phyloP scores from a whole-genome alignment of 2,113 vertebrate species.

The Nerophis lumbriciformis region DNA sequence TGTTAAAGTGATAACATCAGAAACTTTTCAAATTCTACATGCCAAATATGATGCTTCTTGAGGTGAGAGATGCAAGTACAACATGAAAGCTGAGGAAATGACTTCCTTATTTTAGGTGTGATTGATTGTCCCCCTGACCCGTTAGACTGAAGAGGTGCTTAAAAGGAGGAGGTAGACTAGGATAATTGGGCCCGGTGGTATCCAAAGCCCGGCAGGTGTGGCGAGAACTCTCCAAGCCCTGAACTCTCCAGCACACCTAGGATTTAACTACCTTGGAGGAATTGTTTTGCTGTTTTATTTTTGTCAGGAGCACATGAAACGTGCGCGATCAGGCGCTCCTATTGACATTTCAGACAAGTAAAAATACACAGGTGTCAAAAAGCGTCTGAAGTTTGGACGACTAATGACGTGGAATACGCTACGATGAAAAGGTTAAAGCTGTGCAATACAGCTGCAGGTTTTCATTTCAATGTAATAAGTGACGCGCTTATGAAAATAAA shows the following conservation, averaged over 20 bases:
- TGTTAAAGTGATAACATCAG: background rate
- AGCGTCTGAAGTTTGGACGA: conserved; percentile 41
- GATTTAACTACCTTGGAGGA: conserved; percentile 65
- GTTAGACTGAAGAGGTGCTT: conserved; percentile 65
- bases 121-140: conserved; percentile 72
- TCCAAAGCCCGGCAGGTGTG: conserved; percentile 66
- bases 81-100: conserved; percentile 65
- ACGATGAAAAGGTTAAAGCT: too few relatives aligned
- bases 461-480: conserved; percentile 52
- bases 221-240: conserved; percentile 53
- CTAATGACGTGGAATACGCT: conserved; percentile 14
- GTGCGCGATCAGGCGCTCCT: conserved; percentile 47
- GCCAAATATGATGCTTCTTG: conserved; percentile 37
- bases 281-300: conserved; percentile 53
- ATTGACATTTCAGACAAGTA: conserved; percentile 57
- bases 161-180: conserved; percentile 58
- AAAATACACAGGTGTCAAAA: conserved; percentile 46
- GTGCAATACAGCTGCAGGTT: background rate
- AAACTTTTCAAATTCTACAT: conserved; percentile 20
- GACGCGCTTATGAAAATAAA: conserved; percentile 47
- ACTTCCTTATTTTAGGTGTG: conserved; percentile 69
- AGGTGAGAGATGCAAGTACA: conserved; percentile 50
- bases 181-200: conserved; percentile 72
- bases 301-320: conserved; percentile 60
- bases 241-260: conserved; percentile 56